Evolutionary conservation across 2,888 invertebrate species (phyloP).

Genomic region (Argyra leucocephala): DNA sequence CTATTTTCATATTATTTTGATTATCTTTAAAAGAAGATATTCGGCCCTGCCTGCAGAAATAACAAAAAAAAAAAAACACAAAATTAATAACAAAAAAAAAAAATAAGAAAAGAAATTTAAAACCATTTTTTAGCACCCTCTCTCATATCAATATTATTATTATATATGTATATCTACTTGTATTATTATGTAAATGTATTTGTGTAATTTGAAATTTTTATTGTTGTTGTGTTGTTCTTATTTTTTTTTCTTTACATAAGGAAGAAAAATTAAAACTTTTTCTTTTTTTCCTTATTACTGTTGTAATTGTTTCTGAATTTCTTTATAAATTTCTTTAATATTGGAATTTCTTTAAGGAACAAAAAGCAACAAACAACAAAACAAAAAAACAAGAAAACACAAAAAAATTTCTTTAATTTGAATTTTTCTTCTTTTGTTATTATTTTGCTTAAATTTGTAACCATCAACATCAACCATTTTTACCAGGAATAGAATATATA

Average conservation of each 20-base stretch:
- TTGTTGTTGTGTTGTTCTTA: too few relatives aligned
- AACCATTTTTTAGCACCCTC: not conserved
- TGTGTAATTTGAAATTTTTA: too few relatives aligned
- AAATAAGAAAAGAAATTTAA: not conserved
- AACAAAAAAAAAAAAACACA: not conserved
- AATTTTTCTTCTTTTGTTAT: not conserved
- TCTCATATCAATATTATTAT: not conserved
- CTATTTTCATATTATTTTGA: not conserved
- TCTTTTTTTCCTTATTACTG: not conserved
- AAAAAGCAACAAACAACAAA: too few relatives aligned
- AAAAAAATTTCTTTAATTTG: not conserved
- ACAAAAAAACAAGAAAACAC: too few relatives aligned
- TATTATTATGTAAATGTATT: too few relatives aligned
- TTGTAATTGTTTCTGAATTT: not conserved
- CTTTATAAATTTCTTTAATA: not conserved
- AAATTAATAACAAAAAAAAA: too few relatives aligned
- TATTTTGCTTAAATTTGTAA: not conserved
- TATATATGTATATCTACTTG: too few relatives aligned
- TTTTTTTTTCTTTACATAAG: not conserved
- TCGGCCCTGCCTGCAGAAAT: not conserved
- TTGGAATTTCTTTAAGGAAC: not conserved
- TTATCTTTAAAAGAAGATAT: not conserved
- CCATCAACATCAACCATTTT: not conserved
- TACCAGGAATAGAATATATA: too few relatives aligned
- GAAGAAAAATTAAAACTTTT: too few relatives aligned